Conservation (phyloP, 2,888 invertebrate species). For the Pharmacophagus antenor region DNA sequence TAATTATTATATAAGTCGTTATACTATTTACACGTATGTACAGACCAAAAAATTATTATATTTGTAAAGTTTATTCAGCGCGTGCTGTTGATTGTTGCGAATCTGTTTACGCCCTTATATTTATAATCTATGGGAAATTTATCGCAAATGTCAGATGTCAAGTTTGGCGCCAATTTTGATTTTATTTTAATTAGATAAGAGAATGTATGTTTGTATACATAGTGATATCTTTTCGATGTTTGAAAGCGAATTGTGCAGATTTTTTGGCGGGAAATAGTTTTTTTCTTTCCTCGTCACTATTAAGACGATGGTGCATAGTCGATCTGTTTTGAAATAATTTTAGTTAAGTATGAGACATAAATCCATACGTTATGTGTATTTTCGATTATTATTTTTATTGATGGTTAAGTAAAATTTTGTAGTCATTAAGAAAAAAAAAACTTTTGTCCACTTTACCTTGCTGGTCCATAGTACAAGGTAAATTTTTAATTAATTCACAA, state of each 20-base stretch:
- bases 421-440: no score
- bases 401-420: no score
- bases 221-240: slow-evolving; percentile 3
- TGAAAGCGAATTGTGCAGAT: no score
- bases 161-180: slow-evolving; percentile 1
- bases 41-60: slow-evolving; percentile 41
- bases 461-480: no score
- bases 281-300: no score
- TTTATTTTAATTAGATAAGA: slow-evolving; percentile 7
- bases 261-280: slow-evolving; percentile 10
- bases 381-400: not conserved
- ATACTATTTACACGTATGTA: slow-evolving; percentile 37
- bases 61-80: slow-evolving; percentile 30
- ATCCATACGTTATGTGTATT: no score
- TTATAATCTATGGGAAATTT: slow-evolving; percentile 18
- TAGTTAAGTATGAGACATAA: not conserved
- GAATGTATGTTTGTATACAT: slow-evolving; percentile 5
- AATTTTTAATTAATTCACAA: no score
- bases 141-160: not conserved
- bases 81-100: slow-evolving; percentile 28
- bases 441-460: no score
- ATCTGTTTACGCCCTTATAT: slow-evolving; percentile 13
- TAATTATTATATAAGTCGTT: slow-evolving; percentile 28
- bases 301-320: not conserved
- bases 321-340: not conserved